Conservation (phyloP, 2,797 vertebrate species). For the Lagodon rhomboides region DNA sequence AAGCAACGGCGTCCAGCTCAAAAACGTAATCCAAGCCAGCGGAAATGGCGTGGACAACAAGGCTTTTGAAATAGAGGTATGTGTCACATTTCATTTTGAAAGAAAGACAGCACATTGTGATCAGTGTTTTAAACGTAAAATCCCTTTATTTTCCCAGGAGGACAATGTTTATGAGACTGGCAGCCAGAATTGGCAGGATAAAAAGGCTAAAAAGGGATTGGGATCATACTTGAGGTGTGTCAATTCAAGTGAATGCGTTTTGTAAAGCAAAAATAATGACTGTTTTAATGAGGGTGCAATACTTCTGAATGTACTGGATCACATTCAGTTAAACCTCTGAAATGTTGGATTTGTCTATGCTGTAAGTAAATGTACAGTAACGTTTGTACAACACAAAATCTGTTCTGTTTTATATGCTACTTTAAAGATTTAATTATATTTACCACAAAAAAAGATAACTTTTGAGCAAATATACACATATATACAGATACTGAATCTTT, state of each 20-base stretch:
- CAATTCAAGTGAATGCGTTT: constrained; percentile 13
- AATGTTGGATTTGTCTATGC: not conserved
- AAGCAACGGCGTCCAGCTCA: constrained; percentile 46
- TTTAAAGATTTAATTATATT: constrained; percentile 15
- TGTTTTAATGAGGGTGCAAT: not conserved
- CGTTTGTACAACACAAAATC: not conserved
- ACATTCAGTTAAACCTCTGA: not conserved
- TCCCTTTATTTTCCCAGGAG: constrained; percentile 64
- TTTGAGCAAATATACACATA: not conserved
- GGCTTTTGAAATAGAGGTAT: constrained; percentile 79
- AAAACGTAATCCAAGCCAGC: not conserved
- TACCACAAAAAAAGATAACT: not conserved
- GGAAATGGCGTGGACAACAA: constrained; percentile 76
- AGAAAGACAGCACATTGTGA: not conserved
- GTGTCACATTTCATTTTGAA: constrained; percentile 9
- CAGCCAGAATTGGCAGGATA: constrained; percentile 32
- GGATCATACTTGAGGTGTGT: constrained; percentile 81
- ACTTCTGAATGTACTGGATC: not conserved
- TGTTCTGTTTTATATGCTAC: not conserved
- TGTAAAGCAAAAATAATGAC: not conserved
- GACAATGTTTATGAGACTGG: constrained; percentile 34
- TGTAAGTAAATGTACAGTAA: not conserved
- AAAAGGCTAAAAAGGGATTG: constrained; percentile 57
- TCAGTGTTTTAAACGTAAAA: constrained; percentile 3
- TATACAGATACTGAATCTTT: not conserved